A percentile compares a stretch with the other conserved stretches of the same genome.
Conservation (phyloP, 2,888 invertebrate species). For the Hirtodrosophila alboralis region DNA sequence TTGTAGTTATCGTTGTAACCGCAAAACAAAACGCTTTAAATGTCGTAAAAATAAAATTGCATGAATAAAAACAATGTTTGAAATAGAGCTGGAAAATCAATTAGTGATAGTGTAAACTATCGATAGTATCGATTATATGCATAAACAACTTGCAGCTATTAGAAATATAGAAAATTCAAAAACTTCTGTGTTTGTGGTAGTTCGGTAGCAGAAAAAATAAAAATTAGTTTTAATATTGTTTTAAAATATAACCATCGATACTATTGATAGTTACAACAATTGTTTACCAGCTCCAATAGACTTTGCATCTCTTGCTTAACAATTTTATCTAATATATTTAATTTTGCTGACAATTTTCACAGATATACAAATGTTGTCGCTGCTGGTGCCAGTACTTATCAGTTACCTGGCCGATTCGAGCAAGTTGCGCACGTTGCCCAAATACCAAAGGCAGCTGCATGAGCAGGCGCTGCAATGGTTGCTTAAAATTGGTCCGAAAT, state of each 20-base stretch:
- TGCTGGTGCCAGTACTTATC: conserved; percentile 95
- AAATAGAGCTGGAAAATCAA: no score
- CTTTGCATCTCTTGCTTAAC: neutral
- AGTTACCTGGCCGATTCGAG: conserved; percentile 91
- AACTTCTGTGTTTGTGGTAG: no score
- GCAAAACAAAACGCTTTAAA: conserved; percentile 59
- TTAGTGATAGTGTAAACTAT: no score
- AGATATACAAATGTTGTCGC: conserved; percentile 95
- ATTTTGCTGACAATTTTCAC: conserved; percentile 38
- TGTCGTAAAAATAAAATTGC: conserved; percentile 62
- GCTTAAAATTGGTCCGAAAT: conserved; percentile 95
- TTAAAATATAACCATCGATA: no score
- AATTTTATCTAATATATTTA: neutral
- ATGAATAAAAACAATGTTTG: conserved; percentile 31
- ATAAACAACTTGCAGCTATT: no score
- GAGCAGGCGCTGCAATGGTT: conserved; percentile 95
- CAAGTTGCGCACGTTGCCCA: conserved; percentile 86
- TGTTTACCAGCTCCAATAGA: neutral
- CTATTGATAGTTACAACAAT: neutral
- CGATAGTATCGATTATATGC: no score
- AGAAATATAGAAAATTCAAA: no score
- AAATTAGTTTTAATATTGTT: no score
- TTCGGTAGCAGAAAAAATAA: no score
- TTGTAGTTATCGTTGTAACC: conserved; percentile 37
- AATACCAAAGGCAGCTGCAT: conserved; percentile 90